Base-by-base conservation (phyloP, 2,888 invertebrate genomes). In the Thera britannica region DNA sequence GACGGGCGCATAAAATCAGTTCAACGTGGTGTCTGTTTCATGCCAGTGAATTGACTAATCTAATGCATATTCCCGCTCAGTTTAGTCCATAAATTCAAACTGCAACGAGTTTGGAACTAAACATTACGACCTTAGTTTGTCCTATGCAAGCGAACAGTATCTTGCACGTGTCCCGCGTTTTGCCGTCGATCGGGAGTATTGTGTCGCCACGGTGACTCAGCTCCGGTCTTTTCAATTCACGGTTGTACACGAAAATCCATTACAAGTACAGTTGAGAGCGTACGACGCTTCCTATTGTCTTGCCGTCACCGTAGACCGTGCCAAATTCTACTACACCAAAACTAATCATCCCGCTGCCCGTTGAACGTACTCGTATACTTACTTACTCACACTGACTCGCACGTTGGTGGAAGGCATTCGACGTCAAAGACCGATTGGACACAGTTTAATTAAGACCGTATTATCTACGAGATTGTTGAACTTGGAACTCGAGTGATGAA, bases 141-240 rank as follows among this genome's bases (percentile, higher is more conserved):
- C 73, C 68, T 62, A 54, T 75, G 68, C 72, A 73, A 76, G 73
- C 74, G 76, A 74, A 70, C 76, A 73, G 69, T 75, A 75, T 71
- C 67, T 62, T 76, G 78, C 79, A 83, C 81, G 79, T 79, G 77
- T 69, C 70, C 74, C 35, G 36, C 23, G 77, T 68, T 69, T 74
- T 36, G 55, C 41, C 63, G 63, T 46, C 67, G 72, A 68, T 75
- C 71, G 62, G 72, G 71, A 70, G 62, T 66, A 68, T 72, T 72
- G 68, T 71, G 73, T 72, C 68, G 69, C 41, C 44, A 46, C 44
- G 23, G 76, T 80, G 76, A 73, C 72, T 80, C 78, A 74, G 74
- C 79, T 79, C 83, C 81, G 81, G 75, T 77, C 71, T 80, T 81
- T 83, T 79, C 78, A 82, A 79, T 75, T 74, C 76, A 65, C 67